Evolutionary conservation across 2,797 vertebrate species (phyloP).

Genomic region (Crypturellus tataupa): DNA sequence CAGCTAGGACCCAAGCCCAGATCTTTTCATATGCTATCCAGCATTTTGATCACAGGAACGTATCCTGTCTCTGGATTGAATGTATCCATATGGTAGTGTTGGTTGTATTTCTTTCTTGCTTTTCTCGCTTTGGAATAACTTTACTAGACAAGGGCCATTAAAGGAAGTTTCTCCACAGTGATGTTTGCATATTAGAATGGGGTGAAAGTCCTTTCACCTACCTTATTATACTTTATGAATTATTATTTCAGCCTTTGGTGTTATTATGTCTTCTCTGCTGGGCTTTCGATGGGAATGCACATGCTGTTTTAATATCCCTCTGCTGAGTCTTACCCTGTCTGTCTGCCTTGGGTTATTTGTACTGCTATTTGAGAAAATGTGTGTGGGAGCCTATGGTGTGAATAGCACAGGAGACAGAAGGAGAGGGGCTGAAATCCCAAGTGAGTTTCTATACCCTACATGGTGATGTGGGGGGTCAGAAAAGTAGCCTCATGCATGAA

Average conservation of each 20-base stretch:
- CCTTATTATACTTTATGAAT: neutral
- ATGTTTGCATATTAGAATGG: neutral
- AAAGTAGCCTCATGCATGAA: neutral
- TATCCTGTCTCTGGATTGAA: neutral
- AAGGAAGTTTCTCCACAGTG: neutral
- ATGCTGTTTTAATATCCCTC: constrained; percentile 23
- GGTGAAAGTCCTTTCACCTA: neutral
- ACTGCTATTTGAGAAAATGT: neutral
- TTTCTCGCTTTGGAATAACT: constrained; percentile 26
- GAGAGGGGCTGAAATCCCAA: neutral
- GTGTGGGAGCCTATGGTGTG: neutral
- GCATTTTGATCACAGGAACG: neutral
- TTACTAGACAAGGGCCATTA: neutral
- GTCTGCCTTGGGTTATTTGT: neutral
- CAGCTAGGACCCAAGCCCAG: constrained; percentile 5
- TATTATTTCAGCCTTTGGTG: neutral
- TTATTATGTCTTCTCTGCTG: neutral
- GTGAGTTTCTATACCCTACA: neutral
- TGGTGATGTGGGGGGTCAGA: neutral
- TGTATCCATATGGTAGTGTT: neutral
- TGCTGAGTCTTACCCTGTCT: neutral
- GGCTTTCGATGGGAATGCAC: constrained; percentile 3
- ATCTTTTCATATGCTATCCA: neutral
- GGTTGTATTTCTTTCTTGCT: constrained; percentile 5
- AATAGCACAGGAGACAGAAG: neutral